phyloP scores from a whole-genome alignment of 2,113 vertebrate genomes.

The Hippocampus comes region DNA sequence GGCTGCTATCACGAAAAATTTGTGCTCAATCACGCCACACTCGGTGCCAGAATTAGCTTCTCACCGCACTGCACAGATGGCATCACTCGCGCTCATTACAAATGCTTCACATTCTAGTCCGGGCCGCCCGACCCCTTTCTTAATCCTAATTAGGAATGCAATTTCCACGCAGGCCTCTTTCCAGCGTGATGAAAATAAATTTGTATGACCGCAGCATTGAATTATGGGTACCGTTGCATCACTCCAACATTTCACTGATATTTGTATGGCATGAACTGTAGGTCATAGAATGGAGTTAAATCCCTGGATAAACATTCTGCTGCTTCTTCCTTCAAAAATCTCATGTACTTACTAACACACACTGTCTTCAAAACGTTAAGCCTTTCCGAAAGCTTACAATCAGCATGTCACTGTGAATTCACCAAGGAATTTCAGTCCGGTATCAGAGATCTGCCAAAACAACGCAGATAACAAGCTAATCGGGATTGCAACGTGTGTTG shows the following conservation, averaged over 20 bases:
- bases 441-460: constrained; percentile 31
- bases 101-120: constrained; percentile 73
- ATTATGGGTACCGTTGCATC: constrained; percentile 26
- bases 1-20: constrained; percentile 57
- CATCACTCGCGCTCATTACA: constrained; percentile 60
- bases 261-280: constrained; percentile 10
- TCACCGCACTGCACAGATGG: constrained; percentile 73
- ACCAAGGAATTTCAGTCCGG: constrained; percentile 41
- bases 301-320: constrained; percentile 43
- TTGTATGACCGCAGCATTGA: constrained; percentile 13
- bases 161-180: constrained; percentile 66
- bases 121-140: constrained; percentile 71
- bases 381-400: constrained; percentile 33
- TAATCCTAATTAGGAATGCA: constrained; percentile 81
- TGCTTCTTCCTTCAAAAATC: constrained; percentile 27
- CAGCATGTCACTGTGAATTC: constrained; percentile 36
- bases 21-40: constrained; percentile 60
- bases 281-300: constrained; percentile 28
- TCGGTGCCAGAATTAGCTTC: constrained; percentile 75
- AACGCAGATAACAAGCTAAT: constrained; percentile 54
- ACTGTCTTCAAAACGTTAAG: constrained; percentile 23
- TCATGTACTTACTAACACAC: neutral
- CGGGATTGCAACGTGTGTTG: constrained; percentile 31
- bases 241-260: neutral
- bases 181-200: constrained; percentile 60